These are phyloP conservation scores for Grantiella picta DNA, from an alignment of 2,113 vertebrate species.

Conservation along the genomic window DNA sequence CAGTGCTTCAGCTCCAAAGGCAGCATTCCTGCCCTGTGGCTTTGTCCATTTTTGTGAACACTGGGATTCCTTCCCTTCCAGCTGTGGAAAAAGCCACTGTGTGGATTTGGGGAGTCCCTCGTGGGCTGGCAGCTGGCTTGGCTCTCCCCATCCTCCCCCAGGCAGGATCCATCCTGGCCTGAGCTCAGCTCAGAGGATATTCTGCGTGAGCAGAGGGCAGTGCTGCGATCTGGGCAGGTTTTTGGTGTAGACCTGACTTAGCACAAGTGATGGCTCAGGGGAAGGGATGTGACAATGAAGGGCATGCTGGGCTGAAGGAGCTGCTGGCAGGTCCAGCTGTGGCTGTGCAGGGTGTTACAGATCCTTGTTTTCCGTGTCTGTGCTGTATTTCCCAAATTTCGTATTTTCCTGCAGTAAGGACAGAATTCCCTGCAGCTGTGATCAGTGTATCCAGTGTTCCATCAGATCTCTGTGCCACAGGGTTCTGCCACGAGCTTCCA, in stretches of 20 bases:
- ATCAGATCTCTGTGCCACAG: neutral
- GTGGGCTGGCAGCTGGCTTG: neutral
- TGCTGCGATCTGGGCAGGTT: neutral
- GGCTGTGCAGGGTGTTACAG: neutral
- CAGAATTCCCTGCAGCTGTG: neutral
- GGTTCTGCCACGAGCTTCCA: too few relatives aligned
- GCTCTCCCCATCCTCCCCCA: neutral
- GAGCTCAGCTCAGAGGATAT: neutral
- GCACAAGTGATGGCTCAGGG: rapidly evolving
- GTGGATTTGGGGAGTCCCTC: neutral
- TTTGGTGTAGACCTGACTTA: neutral
- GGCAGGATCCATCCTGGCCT: neutral
- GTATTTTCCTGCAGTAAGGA: too few relatives aligned
- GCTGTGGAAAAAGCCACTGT: rapidly evolving
- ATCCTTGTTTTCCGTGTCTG: neutral
- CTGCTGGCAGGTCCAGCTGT: neutral
- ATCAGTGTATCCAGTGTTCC: neutral
- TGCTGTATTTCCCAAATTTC: too few relatives aligned
- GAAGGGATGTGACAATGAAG: neutral
- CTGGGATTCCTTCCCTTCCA: neutral
- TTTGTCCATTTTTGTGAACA: rapidly evolving
- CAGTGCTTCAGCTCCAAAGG: neutral
- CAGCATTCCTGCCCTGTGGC: rapidly evolving
- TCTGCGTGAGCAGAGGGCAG: neutral
- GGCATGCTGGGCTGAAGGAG: neutral